Conservation (phyloP, 2,888 invertebrate genomes). For the Apeira syringaria region DNA sequence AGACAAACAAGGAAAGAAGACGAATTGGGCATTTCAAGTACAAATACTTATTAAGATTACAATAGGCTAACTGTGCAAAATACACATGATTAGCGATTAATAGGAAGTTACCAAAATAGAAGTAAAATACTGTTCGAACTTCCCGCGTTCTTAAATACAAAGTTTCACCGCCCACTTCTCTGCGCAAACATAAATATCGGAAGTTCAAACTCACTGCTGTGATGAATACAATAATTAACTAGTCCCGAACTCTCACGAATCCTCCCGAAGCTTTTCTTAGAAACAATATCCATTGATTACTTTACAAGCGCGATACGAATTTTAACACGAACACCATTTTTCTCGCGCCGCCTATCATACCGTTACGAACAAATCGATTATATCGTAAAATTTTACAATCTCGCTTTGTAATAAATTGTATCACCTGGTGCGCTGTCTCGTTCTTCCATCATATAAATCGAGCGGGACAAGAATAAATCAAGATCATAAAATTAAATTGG, state of each 20-base stretch:
- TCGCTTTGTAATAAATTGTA: slow-evolving; percentile 54
- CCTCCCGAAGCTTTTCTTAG: slow-evolving; percentile 32
- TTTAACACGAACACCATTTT: slow-evolving; percentile 33
- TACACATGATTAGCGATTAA: no score
- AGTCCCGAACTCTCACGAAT: slow-evolving; percentile 16
- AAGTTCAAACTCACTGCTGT: slow-evolving; percentile 22
- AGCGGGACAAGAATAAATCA: slow-evolving; percentile 38
- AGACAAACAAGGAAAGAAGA: no score
- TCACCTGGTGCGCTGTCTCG: slow-evolving; percentile 45
- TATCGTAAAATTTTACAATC: slow-evolving; percentile 70
- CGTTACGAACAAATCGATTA: slow-evolving; percentile 39
- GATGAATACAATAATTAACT: slow-evolving; percentile 29
- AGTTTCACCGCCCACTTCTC: slow-evolving; percentile 13
- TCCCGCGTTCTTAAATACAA: slow-evolving; percentile 15
- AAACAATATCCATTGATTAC: slow-evolving; percentile 41
- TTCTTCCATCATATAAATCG: slow-evolving; percentile 28
- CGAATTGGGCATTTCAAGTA: no score
- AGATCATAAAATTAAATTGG: slow-evolving; percentile 60
- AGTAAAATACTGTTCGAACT: slow-evolving; percentile 5
- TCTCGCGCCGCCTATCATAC: slow-evolving; percentile 44
- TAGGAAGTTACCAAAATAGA: slow-evolving; percentile 3
- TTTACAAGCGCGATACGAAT: slow-evolving; percentile 30
- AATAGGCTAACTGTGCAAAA: no score
- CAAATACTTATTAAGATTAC: no score
- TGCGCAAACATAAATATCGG: slow-evolving; percentile 26